These are phyloP conservation scores for Sigmodon hispidus DNA, from an alignment of 2,113 vertebrate species.

Conservation along the genomic window DNA sequence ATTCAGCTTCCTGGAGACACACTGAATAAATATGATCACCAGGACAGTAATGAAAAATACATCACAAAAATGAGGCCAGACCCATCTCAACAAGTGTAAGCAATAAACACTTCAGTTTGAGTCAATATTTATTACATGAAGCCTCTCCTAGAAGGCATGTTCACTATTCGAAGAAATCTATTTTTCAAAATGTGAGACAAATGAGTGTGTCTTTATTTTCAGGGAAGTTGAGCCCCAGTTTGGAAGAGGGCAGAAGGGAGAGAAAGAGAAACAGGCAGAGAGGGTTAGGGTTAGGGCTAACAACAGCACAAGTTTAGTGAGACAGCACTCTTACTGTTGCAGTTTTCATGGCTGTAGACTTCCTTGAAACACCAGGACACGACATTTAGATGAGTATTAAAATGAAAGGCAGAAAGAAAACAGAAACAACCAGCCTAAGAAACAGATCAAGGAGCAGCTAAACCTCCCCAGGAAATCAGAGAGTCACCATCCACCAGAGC, in stretches of 20 bases:
- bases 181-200: conserved; percentile 11
- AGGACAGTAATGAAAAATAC: not conserved
- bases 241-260: not conserved
- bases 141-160: not conserved
- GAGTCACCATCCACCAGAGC: not conserved
- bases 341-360: not conserved
- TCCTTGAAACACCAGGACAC: conserved; percentile 6
- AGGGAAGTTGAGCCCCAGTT: conserved; percentile 21
- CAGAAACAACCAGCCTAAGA: not conserved
- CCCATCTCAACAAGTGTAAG: conserved; percentile 36
- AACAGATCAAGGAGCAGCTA: not conserved
- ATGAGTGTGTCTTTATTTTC: not conserved
- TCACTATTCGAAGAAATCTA: not conserved
- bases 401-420: not conserved
- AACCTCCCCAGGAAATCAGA: not conserved
- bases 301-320: not conserved
- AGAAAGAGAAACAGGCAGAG: not conserved
- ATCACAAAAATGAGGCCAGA: not conserved
- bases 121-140: not conserved
- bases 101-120: not conserved
- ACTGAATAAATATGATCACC: conserved; percentile 17
- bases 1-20: conserved; percentile 8
- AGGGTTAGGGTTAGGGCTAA: too few species aligned
- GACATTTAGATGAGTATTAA: conserved; percentile 1
- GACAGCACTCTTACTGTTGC: not conserved